phyloP scores from a whole-genome alignment of 2,113 vertebrate species.

The Corythaeola cristata region DNA sequence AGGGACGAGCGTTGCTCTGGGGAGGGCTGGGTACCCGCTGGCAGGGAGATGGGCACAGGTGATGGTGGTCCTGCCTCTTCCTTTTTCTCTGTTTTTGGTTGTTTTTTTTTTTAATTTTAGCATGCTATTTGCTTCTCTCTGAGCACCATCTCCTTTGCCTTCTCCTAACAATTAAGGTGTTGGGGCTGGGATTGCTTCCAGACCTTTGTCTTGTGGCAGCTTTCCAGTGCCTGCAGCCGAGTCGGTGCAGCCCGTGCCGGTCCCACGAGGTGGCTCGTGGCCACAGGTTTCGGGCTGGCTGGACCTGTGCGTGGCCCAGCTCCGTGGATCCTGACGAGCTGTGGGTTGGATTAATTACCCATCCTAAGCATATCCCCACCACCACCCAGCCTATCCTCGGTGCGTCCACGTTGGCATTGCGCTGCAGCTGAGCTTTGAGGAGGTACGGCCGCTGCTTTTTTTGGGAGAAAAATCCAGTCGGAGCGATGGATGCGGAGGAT shows the following conservation, averaged over 20 bases:
- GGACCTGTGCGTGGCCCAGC: rapidly evolving
- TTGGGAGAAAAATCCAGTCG: background rate
- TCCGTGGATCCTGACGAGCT: rapidly evolving
- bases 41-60: background rate
- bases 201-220: background rate
- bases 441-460: rapidly evolving
- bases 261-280: background rate
- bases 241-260: background rate
- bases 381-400: rapidly evolving
- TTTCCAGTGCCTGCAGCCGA: background rate
- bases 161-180: background rate
- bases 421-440: background rate
- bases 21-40: background rate
- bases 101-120: background rate
- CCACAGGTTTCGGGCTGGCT: background rate
- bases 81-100: background rate
- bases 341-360: background rate
- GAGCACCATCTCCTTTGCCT: background rate
- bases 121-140: background rate
- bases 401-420: rapidly evolving
- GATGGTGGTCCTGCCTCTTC: background rate
- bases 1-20: background rate
- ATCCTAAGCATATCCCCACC: background rate
- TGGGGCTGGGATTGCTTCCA: background rate
- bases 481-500: background rate